Evolutionary conservation across 2,797 vertebrate genomes (phyloP), one percentile per base, ranked within the genome.

Genomic region (Pipistrellus kuhlii): DNA sequence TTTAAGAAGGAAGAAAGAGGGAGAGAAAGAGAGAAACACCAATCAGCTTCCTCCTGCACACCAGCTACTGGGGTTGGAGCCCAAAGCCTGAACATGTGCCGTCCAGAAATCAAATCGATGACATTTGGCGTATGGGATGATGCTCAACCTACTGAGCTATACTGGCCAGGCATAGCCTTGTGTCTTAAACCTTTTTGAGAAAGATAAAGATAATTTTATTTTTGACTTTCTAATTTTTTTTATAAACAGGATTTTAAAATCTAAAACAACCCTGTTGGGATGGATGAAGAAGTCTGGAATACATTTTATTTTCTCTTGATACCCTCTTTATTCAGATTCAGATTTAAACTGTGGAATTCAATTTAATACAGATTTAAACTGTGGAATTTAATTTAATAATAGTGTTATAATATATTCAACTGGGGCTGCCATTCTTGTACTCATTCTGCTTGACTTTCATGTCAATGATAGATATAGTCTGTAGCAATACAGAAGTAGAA

Each of bases 311-410:
- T 41, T 86, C 57, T 71, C 72, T 90, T 32, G 30, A 48, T 66
- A 75, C 8, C 21, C 62, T 86, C 14, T 86, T 66, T 57, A 73
- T 92, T 88, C 93, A 91, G 18, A 91, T 93, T 93, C 35, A 55
- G 71, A 35, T 92, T 86, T 83, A 77, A 90, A 83, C 77, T 90
- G 90, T 87, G 25, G 25, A 55, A 55, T 55, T 55, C 53, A 55
- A 55, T 55, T 55, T 81, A 51, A 86, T 21, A n/a, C 55, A 9
- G 38, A 59, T 77, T 82, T 66, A 77, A 51, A 90, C 4, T 51
- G 25, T 91, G 44, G 13, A 30, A 48, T 83, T 76, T 44, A 66
- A 78, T 73, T 78, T 94, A 20, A 69, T 83, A 66, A 73, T 78
- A 71, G 32, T 81, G 84, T 17, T 23, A 46, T n/a, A n/a, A n/a